Conservation (phyloP, 2,113 vertebrate species). For the Actinemys pallida region DNA sequence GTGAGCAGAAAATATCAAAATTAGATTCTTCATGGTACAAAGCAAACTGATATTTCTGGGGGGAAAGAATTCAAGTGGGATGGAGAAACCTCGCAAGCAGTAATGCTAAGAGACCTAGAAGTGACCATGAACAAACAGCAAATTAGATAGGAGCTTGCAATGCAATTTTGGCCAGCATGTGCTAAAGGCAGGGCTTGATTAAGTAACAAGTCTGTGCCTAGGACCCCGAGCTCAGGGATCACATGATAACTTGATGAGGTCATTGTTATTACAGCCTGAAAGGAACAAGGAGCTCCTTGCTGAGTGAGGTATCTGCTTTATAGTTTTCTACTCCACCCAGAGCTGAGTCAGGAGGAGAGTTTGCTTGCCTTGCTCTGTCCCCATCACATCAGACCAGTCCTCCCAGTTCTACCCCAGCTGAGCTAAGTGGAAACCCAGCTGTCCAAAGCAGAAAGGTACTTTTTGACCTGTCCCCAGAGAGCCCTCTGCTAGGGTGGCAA, state of each 20-base stretch:
- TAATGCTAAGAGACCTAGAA: neutral
- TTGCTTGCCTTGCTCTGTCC: neutral
- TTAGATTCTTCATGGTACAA: neutral
- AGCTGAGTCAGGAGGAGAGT: accelerated
- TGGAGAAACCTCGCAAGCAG: neutral
- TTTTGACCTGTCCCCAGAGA: neutral
- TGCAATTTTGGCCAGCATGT: slow-evolving; percentile 43
- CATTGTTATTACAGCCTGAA: neutral
- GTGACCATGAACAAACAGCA: slow-evolving; percentile 4
- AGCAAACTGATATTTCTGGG: neutral
- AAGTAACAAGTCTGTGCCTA: neutral
- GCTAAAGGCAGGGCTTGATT: neutral
- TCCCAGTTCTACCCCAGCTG: slow-evolving; percentile 9
- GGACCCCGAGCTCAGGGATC: neutral
- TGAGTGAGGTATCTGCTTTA: neutral
- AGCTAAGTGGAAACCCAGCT: slow-evolving; percentile 8
- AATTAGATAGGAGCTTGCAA: slow-evolving; percentile 51
- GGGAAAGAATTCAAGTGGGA: neutral
- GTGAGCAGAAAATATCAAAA: neutral
- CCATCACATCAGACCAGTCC: neutral
- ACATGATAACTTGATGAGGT: neutral
- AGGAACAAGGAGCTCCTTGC: neutral
- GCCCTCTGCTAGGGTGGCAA: neutral
- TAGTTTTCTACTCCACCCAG: neutral
- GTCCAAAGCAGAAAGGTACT: neutral